A percentile compares a stretch with the other conserved stretches of the same genome.
These are phyloP conservation scores for Heptranchias perlo DNA, from an alignment of 2,113 vertebrate genomes.

Conservation along the genomic window DNA sequence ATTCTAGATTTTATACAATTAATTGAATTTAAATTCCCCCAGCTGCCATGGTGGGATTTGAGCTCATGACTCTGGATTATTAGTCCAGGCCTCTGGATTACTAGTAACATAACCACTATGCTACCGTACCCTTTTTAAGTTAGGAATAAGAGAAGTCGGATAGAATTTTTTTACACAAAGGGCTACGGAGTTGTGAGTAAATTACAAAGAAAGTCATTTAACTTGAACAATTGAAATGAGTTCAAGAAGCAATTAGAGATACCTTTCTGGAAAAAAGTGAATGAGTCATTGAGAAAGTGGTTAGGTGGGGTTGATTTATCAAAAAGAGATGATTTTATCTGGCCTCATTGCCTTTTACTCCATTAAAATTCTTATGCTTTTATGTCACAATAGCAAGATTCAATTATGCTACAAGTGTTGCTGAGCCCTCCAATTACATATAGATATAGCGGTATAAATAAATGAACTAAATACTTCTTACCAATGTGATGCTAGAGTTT, in stretches of 20 bases:
- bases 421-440: not conserved
- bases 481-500: not conserved
- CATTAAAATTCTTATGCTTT: not conserved
- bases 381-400: not conserved
- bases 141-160: too few relatives aligned
- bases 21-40: too few relatives aligned
- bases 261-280: not conserved
- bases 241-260: not conserved
- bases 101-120: too few relatives aligned
- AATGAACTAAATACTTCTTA: not conserved
- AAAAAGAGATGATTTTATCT: not conserved
- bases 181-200: too few relatives aligned
- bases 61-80: too few relatives aligned
- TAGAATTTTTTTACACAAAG: too few relatives aligned
- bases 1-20: too few relatives aligned
- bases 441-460: not conserved
- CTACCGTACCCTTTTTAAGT: too few relatives aligned
- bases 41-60: too few relatives aligned
- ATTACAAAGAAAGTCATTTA: too few relatives aligned
- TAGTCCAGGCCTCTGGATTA: too few relatives aligned
- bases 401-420: not conserved
- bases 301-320: not conserved
- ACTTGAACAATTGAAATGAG: not conserved
- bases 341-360: not conserved
- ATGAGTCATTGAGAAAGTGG: not conserved